Evolutionary conservation across 1,140 invertebrate species (phyloP).

Genomic region (Musca vetustissima): DNA sequence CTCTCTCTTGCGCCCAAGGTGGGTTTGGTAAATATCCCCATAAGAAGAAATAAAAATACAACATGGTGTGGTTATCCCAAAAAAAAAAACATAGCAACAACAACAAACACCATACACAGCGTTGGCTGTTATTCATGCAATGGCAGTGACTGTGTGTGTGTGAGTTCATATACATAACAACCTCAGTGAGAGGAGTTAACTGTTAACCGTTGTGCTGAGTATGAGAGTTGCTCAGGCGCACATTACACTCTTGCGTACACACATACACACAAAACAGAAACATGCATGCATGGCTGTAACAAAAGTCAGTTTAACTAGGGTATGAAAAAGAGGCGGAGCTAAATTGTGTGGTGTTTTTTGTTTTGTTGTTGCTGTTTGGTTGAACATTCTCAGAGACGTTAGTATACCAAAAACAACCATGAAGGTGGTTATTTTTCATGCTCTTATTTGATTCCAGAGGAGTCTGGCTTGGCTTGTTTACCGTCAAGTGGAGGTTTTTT

Average conservation of each 20-base stretch:
- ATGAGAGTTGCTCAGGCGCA: constrained; percentile 21
- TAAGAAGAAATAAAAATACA: background rate
- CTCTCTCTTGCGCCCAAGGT: background rate
- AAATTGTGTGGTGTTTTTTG: background rate
- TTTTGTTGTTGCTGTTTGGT: background rate
- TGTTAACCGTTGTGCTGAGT: constrained; percentile 25
- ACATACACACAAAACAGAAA: background rate
- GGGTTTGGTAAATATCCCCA: background rate
- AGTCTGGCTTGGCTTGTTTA: no score
- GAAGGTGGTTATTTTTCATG: no score
- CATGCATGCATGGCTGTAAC: no score
- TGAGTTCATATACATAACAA: constrained; percentile 20
- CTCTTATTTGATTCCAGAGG: no score
- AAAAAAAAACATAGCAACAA: constrained; percentile 38
- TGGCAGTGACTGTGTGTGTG: constrained; percentile 14
- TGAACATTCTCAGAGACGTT: background rate
- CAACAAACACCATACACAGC: constrained; percentile 21
- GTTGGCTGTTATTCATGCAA: background rate
- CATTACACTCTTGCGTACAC: background rate
- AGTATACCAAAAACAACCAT: no score
- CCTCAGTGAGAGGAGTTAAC: constrained; percentile 6
- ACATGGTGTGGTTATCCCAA: constrained; percentile 22
- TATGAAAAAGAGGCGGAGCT: constrained; percentile 20
- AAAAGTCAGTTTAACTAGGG: background rate
- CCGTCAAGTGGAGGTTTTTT: background rate